Evolutionary conservation across 1,140 invertebrate species (phyloP).

Genomic region (Magallana angulata): DNA sequence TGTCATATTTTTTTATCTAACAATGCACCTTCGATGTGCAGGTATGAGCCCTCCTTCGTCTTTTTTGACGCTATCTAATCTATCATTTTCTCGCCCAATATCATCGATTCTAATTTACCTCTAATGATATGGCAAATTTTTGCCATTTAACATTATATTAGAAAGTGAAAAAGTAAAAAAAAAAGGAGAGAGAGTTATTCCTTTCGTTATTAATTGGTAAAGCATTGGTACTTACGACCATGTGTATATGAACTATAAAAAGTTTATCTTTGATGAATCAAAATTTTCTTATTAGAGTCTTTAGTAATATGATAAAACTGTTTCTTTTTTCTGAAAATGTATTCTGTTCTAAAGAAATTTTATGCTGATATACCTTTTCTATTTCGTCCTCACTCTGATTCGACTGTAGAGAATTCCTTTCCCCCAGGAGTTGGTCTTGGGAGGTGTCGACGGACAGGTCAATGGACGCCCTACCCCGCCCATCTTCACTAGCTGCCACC

Average conservation of each 20-base stretch:
- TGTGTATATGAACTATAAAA: no score
- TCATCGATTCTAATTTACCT: background rate
- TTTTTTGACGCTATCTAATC: background rate
- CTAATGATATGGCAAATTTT: no score
- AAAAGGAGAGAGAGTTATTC: no score
- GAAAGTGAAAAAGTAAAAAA: no score
- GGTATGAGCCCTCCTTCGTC: background rate
- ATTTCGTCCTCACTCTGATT: conserved; percentile 26
- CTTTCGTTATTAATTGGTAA: no score
- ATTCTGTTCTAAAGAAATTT: no score
- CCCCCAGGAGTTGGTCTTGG: conserved; percentile 26
- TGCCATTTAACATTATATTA: no score
- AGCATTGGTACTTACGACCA: no score
- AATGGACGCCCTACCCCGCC: background rate
- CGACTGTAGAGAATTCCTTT: background rate
- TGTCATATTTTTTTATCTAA: conserved; percentile 1
- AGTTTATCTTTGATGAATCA: no score
- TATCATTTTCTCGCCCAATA: background rate
- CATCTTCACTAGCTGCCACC: background rate
- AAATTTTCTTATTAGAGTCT: no score
- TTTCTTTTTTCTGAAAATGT: background rate
- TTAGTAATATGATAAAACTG: background rate
- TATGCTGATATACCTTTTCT: conserved; percentile 26
- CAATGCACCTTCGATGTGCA: background rate
- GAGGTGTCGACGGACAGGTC: conserved; percentile 21